These are phyloP conservation scores for Brachyhypopomus occidentalis DNA, from an alignment of 2,113 vertebrate species.

Conservation along the genomic window DNA sequence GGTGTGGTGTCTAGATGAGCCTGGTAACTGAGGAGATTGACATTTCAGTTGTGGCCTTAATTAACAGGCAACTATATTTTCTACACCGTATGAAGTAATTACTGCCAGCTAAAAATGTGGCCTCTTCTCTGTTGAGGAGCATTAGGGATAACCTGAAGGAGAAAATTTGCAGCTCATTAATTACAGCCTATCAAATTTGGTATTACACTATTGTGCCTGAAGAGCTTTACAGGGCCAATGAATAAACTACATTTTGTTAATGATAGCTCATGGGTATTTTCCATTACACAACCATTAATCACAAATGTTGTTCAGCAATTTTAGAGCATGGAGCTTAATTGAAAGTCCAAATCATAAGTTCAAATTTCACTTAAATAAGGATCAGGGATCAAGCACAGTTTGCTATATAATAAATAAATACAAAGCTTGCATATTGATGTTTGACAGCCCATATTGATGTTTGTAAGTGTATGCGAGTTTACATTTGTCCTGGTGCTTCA, in stretches of 20 bases:
- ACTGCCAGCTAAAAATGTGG: conserved; percentile 65
- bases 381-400: not conserved
- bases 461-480: not conserved
- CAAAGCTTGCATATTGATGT: too few species aligned
- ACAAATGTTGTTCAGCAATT: not conserved
- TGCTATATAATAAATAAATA: not conserved
- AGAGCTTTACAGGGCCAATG: conserved; percentile 22
- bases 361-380: conserved; percentile 6
- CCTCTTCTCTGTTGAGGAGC: conserved; percentile 51
- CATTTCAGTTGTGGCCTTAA: conserved; percentile 56
- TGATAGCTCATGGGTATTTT: conserved; percentile 3
- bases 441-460: not conserved
- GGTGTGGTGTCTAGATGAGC: not conserved
- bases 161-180: conserved; percentile 27
- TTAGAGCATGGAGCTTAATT: not conserved
- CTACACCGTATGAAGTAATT: conserved; percentile 62
- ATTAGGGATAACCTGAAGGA: conserved; percentile 51
- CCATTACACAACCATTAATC: conserved; percentile 16
- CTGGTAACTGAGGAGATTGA: not conserved
- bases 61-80: conserved; percentile 58
- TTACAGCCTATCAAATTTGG: conserved; percentile 36
- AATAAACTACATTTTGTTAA: conserved; percentile 3
- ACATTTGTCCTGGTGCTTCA: not conserved
- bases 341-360: conserved; percentile 4
- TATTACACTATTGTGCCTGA: conserved; percentile 21